Conservation (phyloP, 2,113 vertebrate species). For the Phrynocephalus versicolor region DNA sequence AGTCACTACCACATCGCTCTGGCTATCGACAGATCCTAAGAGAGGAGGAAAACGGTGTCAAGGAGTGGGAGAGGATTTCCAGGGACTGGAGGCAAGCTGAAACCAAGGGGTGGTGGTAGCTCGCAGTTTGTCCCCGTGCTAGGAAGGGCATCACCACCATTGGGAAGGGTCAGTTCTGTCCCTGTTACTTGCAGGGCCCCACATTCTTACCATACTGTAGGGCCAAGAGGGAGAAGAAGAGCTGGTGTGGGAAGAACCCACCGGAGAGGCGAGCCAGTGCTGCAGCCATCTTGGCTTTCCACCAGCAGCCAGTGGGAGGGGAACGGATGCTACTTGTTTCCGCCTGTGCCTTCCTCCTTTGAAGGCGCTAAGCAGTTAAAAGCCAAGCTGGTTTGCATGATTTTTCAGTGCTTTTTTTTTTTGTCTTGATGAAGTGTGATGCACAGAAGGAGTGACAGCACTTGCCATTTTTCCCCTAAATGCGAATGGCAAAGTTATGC, state of each 20-base stretch:
- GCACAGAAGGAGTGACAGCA: neutral
- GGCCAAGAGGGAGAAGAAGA: neutral
- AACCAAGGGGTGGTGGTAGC: neutral
- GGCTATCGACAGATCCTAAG: neutral
- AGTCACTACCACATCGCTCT: neutral
- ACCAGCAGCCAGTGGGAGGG: neutral
- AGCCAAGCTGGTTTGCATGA: neutral
- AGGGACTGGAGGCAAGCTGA: neutral
- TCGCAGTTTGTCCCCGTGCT: too few species aligned
- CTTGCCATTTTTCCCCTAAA: too few species aligned
- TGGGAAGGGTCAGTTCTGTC: too few species aligned
- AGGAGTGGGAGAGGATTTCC: neutral
- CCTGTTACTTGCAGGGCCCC: neutral
- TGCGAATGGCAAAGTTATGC: too few species aligned
- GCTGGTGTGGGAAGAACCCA: too few species aligned
- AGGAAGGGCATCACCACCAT: neutral
- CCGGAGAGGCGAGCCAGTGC: neutral
- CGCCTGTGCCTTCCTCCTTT: neutral
- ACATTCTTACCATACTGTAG: neutral
- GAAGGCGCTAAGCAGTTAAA: neutral
- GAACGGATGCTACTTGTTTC: neutral
- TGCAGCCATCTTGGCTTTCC: neutral
- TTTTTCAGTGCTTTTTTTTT: neutral
- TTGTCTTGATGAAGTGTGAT: neutral
- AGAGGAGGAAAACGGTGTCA: neutral